Evolutionary conservation across 2,797 vertebrate species (phyloP), one percentile per base, ranked within the genome.

Genomic region (Brachyalestes nurse): DNA sequence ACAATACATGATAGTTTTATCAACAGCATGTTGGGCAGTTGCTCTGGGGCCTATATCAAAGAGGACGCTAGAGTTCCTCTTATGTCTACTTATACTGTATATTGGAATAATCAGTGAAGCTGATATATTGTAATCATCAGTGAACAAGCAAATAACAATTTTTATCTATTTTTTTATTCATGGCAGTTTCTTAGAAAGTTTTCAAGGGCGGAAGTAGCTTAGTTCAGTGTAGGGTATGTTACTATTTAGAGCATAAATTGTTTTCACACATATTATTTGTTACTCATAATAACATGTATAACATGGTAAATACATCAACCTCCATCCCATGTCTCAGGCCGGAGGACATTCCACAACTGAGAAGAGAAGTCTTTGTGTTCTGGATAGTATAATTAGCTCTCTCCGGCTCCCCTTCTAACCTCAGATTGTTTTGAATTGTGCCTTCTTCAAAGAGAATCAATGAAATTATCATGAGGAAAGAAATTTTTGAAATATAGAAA

Each of bases 341-440:
- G 23, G 60, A 74, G 81, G 81, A 78, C 71, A 42, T 69, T 45
- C 12, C 38, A 12, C 12, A 47, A 42, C 65, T 67, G 40, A 67
- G 40, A 69, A 70, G 70, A 74, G 60, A 72, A 74, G 75, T 61
- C 53, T 82, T 65, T 78, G 62, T 72, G 72, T 82, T 78, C 25
- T 69, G 62, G 34, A 74, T 47, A 28, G 28, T 74, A 66, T 82
- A 78, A 82, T 82, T 53, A 78, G 62, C 51, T 57, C 53, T 61
- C 78, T 64, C 57, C 69, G 47, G 10, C 51, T 73, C 42, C 28
- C 55, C 72, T 51, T 25, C 76, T 69, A 73, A 73, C n/a, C 17
- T 78, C 38, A 67, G 70, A 28, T 19, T 53, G 0, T 53, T 53
- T 71, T 71, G n/a, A 53, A 17, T 7, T 51, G 47, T 53, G 69